phyloP scores from a whole-genome alignment of 1,140 invertebrate species.

The Medauroidea extradentata region DNA sequence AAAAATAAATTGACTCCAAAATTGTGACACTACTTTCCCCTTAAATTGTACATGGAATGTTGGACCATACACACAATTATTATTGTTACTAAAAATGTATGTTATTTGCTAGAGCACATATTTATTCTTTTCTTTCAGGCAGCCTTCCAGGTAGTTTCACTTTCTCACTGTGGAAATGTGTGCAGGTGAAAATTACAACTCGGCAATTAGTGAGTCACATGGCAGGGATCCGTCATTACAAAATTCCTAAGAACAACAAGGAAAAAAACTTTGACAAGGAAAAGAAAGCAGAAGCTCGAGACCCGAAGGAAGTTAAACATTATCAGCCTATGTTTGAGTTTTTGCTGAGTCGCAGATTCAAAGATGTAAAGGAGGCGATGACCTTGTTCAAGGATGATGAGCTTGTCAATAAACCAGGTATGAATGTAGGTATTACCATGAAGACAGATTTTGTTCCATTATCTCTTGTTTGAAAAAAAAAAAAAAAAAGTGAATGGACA shows the following conservation, averaged over 20 bases:
- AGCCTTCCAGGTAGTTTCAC: background rate
- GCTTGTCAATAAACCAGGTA: conserved; percentile 54
- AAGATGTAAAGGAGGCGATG: conserved; percentile 46
- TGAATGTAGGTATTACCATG: too few species aligned
- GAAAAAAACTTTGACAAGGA: conserved; percentile 9
- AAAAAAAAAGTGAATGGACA: too few species aligned
- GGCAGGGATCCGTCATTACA: conserved; percentile 54
- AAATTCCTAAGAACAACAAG: conserved; percentile 13
- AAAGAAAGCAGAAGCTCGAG: conserved; percentile 13
- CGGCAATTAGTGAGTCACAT: conserved; percentile 51
- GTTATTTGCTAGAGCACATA: background rate
- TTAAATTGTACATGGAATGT: too few species aligned
- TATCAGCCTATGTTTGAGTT: conserved; percentile 36
- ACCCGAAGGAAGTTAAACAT: conserved; percentile 17
- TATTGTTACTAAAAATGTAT: too few species aligned
- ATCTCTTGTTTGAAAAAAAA: too few species aligned
- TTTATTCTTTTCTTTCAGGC: background rate
- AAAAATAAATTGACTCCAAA: too few species aligned
- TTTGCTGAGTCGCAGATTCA: conserved; percentile 44
- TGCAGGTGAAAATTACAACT: conserved; percentile 50
- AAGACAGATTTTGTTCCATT: too few species aligned
- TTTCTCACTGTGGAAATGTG: background rate
- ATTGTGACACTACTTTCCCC: too few species aligned
- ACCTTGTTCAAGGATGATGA: conserved; percentile 58
- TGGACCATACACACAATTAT: too few species aligned